Evolutionary conservation across 2,113 vertebrate species (phyloP), one percentile per base, ranked within the genome.

Genomic region (Siphamia tubifer): DNA sequence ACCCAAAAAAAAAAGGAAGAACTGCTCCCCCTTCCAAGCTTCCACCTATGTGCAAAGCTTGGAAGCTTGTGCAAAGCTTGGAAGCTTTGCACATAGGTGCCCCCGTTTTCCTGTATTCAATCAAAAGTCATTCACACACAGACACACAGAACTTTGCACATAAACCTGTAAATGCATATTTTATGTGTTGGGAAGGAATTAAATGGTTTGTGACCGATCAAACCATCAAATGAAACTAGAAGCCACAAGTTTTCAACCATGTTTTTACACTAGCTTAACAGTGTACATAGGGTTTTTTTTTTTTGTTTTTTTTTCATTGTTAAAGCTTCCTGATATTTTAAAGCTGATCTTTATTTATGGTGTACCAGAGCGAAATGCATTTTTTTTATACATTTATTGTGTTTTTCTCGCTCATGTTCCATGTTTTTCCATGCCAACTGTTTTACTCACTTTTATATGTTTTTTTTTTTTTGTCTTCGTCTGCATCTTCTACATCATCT

Each of bases 261-360:
- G 21, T 10, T 86, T 64, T 80, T 54, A 56, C 44, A 69, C 38
- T 28, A 31, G 51, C 51, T 68, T n/a, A 68, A 65, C 38, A 49
- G 2, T 16, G 47, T 68, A 48, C 32, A 66, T 67, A 62, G 0
- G 40, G 32, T 68, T 15, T 40, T 15, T 20, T n/a, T n/a, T 9
- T n/a, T n/a, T n/a, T n/a, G n/a, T n/a, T n/a, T n/a, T 24, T 15
- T 40, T 69, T 58, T 40, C 1, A 12, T 81, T 84, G 74, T 83
- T 52, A 69, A 79, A 62, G 34, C 32, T 49, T 67, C 11, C 16
- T 78, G n/a, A 45, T 23, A 67, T 87, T 87, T 89, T 68, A 45
- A 57, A 66, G 32, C 16, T 42, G 42, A 34, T 70, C 32, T 42
- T 8, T 44, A 42, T 69, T 81, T 76, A 82, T 63, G 15, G 20